Evolutionary conservation across 2,113 vertebrate genomes (phyloP).

Genomic region (Rhipidura dahli): DNA sequence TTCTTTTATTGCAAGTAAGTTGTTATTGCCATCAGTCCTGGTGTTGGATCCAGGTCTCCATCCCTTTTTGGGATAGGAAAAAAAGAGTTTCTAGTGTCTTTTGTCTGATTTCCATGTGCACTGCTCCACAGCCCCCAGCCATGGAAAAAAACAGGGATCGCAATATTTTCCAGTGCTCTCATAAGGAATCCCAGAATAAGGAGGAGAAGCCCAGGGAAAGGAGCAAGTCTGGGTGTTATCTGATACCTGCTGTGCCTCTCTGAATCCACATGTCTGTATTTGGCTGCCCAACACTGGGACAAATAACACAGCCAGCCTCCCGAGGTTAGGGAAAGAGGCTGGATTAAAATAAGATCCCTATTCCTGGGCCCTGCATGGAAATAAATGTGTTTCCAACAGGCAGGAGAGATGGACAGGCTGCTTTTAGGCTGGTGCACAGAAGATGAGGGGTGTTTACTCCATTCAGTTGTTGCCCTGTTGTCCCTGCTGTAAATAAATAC

Average conservation of each 20-base stretch:
- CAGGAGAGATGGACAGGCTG: background rate
- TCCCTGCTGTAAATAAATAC: background rate
- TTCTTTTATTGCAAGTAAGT: background rate
- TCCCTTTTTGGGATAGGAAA: background rate
- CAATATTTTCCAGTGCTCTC: background rate
- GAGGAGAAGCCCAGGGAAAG: background rate
- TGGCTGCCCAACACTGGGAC: background rate
- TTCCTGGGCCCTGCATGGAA: background rate
- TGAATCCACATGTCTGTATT: background rate
- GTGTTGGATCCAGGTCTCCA: background rate
- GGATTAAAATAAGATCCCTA: background rate
- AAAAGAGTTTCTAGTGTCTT: background rate
- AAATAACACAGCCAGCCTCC: background rate
- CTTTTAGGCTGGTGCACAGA: background rate
- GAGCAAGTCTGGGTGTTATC: background rate
- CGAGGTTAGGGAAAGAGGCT: background rate
- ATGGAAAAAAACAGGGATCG: background rate
- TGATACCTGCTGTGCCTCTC: background rate
- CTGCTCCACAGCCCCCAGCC: background rate
- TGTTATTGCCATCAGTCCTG: background rate
- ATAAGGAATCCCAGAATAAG: background rate
- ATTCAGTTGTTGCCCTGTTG: fast-evolving
- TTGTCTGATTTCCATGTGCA: background rate
- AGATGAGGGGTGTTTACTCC: background rate
- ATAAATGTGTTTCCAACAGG: background rate